Percentiles rank a stretch among this genome's conserved stretches.
Conservation (phyloP, 2,113 vertebrate genomes). For the Halcyon malimbica region DNA sequence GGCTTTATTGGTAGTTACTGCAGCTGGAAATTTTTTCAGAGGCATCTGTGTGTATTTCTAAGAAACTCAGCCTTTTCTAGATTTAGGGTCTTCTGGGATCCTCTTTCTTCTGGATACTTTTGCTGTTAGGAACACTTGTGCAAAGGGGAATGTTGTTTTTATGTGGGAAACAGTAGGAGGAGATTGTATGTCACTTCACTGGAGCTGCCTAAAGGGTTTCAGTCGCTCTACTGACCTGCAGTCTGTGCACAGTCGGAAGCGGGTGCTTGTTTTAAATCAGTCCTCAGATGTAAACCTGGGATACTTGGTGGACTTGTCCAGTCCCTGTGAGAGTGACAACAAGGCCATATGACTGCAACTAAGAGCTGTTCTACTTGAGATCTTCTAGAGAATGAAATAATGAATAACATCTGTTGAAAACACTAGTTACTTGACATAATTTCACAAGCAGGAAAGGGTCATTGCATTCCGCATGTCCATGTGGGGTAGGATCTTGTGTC, state of each 20-base stretch:
- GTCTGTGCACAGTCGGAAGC: not conserved
- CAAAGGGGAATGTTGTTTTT: not conserved
- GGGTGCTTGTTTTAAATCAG: not conserved
- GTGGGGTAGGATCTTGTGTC: not conserved
- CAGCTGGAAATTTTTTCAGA: conserved; percentile 13
- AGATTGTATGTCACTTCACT: not conserved
- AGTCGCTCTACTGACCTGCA: not conserved
- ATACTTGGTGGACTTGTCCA: not conserved
- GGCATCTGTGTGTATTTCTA: not conserved
- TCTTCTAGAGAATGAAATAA: not conserved
- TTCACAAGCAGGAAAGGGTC: not conserved
- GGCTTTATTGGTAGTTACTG: conserved; percentile 3
- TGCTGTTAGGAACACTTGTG: not conserved
- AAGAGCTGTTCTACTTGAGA: not conserved
- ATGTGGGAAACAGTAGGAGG: rapidly evolving
- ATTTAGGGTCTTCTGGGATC: not conserved
- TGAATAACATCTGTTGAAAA: not conserved
- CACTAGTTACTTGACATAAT: not conserved
- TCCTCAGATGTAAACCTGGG: not conserved
- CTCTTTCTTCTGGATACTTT: not conserved
- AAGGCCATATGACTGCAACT: not conserved
- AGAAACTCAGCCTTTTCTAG: not conserved
- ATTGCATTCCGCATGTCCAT: not conserved
- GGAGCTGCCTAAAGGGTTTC: not conserved
- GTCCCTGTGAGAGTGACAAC: not conserved